Evolutionary conservation across 2,113 vertebrate genomes (phyloP).

Genomic region (Apaloderma vittatum): DNA sequence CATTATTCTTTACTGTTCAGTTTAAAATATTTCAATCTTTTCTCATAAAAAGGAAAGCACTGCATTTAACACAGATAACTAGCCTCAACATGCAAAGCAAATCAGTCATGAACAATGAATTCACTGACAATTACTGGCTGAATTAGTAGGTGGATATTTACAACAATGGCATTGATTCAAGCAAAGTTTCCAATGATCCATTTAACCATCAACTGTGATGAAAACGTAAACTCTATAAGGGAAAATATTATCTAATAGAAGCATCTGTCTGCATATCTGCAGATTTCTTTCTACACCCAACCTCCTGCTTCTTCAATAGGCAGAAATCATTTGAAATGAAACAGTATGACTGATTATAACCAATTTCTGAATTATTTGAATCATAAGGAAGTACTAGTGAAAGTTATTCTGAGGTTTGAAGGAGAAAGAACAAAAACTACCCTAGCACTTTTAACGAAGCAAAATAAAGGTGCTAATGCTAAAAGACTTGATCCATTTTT

Average conservation of each 20-base stretch:
- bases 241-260: not conserved
- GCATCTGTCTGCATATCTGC: not conserved
- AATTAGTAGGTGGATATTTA: conserved; percentile 24
- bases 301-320: not conserved
- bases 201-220: not conserved
- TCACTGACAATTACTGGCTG: not conserved
- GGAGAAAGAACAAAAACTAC: not conserved
- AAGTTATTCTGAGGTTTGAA: not conserved
- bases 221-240: not conserved
- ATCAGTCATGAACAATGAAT: not conserved
- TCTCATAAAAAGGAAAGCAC: not conserved
- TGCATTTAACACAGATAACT: not conserved
- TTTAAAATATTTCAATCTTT: not conserved
- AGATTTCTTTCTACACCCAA: not conserved
- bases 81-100: not conserved
- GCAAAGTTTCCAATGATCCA: conserved; percentile 16
- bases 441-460: not conserved
- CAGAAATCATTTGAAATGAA: not conserved
- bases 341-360: not conserved
- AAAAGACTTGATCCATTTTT: not conserved
- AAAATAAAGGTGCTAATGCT: not conserved
- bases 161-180: not conserved
- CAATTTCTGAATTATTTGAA: not conserved
- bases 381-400: not conserved
- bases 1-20: not conserved